A percentile compares a stretch with the other conserved stretches of the same genome.
These are phyloP conservation scores for Geococcyx californianus DNA, from an alignment of 2,113 vertebrate species.

Conservation along the genomic window DNA sequence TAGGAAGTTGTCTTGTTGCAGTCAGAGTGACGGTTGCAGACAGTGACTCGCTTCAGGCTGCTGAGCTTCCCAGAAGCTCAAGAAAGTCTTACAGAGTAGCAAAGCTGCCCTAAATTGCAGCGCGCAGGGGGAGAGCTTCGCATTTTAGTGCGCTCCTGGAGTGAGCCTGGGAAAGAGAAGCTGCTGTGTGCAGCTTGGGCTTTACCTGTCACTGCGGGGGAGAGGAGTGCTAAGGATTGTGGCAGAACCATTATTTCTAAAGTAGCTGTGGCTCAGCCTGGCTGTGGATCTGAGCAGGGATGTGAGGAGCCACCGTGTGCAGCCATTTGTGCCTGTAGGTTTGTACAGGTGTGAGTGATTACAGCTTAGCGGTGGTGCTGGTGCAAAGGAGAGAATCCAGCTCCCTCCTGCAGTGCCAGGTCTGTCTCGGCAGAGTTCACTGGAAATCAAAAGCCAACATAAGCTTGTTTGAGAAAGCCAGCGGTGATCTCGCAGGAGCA, in stretches of 20 bases:
- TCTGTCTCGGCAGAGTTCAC: not conserved
- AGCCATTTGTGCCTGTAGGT: not conserved
- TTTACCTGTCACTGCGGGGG: not conserved
- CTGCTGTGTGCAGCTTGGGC: not conserved
- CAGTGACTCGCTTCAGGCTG: not conserved
- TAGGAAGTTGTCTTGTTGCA: not conserved
- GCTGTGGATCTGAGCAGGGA: not conserved
- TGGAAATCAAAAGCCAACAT: constrained; percentile 22
- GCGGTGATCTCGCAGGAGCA: not conserved
- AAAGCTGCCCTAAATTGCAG: not conserved
- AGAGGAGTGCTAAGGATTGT: not conserved
- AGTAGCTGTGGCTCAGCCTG: not conserved
- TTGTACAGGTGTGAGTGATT: constrained; percentile 16
- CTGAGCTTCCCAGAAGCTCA: constrained; percentile 1
- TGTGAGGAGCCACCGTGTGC: not conserved
- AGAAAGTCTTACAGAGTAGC: not conserved
- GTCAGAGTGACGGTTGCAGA: not conserved
- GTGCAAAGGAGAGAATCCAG: constrained; percentile 31
- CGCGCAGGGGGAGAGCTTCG: not conserved
- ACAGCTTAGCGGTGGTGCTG: constrained; percentile 7
- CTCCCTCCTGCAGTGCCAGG: not conserved
- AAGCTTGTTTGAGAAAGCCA: not conserved
- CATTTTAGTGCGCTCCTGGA: not conserved
- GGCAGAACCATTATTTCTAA: not conserved
- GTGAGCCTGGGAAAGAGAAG: not conserved